A percentile compares a stretch with the other conserved stretches of the same genome.
phyloP scores from a whole-genome alignment of 2,888 invertebrate genomes.

The Heliconius ethilla region DNA sequence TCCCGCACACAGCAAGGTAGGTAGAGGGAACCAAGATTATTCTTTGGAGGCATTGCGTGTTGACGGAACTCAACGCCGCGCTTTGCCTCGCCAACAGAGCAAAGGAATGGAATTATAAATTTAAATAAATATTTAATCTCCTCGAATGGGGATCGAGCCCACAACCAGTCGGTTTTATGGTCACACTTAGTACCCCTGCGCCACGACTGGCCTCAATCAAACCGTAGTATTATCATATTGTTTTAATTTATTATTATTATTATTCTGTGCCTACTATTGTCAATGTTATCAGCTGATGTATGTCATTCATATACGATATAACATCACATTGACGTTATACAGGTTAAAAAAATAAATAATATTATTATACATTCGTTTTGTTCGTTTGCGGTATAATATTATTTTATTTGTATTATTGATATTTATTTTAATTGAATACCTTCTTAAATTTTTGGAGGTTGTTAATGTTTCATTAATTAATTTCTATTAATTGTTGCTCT shows the following conservation, averaged over 20 bases:
- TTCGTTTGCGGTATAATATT: background rate
- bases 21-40: too few relatives aligned
- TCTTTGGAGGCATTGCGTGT: too few relatives aligned
- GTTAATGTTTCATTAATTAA: background rate
- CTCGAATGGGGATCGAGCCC: too few relatives aligned
- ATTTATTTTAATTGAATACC: background rate
- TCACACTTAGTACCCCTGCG: too few relatives aligned
- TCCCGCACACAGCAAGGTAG: too few relatives aligned
- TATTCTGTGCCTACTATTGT: background rate
- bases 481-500: background rate
- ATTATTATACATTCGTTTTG: background rate
- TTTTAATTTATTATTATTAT: background rate
- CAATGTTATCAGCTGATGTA: conserved; percentile 1
- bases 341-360: background rate
- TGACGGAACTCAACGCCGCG: too few relatives aligned
- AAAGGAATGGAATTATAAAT: too few relatives aligned
- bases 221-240: background rate
- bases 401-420: background rate
- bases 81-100: too few relatives aligned
- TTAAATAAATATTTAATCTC: too few relatives aligned
- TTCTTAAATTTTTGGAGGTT: background rate
- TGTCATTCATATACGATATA: background rate
- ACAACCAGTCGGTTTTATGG: too few relatives aligned
- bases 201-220: too few relatives aligned
- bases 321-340: background rate